Base-by-base conservation (phyloP, 2,113 vertebrate genomes). In the Gymnorhina tibicen region DNA sequence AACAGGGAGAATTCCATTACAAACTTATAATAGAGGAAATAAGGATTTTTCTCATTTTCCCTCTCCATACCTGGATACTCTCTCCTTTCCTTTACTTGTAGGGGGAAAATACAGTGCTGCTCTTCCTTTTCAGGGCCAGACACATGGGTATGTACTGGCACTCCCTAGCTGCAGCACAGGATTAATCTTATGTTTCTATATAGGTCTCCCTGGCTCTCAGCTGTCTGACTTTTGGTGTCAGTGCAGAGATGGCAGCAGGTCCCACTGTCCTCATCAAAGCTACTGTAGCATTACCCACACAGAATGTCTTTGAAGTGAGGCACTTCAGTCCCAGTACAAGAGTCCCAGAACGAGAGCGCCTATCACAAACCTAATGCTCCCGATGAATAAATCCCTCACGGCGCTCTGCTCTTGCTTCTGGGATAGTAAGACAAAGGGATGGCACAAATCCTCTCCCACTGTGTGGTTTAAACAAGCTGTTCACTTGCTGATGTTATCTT, bases 341-440 rank as follows among this genome's bases (percentile, higher is more conserved):
- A 30, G 69, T 46, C 30, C 64, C 44, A 20, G 1, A 26, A 26
- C 0, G 1, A 84, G 30, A 49, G 9, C 0, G 0, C 35, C 86
- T 50, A 53, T 73, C 42, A 70, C 67, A 87, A 66, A 50, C 17
- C 35, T 19, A 59, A 41, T 22, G 4, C 5, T 74, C 37, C 32
- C 0, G 0, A 18, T 0, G 0, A 83, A 77, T 44, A 77, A 84
- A 91, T 68, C 83, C 37, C n/a, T 70, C 1, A 0, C 0, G 0
- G 32, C 0, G 0, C 30, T 88, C 33, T 35, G 33, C 47, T 74
- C 59, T 80, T 2, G 0, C 39, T 72, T 22, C 79, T 3, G 3
- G n/a, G 18, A n/a, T 23, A 76, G 58, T 46, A 73, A 68, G 84
- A 70, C 55, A 75, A 85, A 87, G n/a, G 37, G 32, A 50, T 63